Conservation (phyloP, 2,113 vertebrate genomes). For the Peucedramus taeniatus region DNA sequence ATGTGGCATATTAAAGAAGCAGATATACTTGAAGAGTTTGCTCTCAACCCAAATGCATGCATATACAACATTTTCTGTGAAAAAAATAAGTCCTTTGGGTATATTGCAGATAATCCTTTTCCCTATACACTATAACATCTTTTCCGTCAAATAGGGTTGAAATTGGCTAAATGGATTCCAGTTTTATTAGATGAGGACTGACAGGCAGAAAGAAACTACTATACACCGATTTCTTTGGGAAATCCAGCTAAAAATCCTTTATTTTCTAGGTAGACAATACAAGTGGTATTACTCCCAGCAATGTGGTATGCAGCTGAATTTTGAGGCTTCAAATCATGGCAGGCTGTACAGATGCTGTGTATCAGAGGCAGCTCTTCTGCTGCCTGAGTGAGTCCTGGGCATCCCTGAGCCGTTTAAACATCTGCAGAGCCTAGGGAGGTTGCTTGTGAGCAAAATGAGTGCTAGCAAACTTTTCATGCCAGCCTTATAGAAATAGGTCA, state of each 20-base stretch:
- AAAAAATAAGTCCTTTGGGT: slow-evolving; percentile 5
- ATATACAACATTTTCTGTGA: not conserved
- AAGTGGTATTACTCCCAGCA: not conserved
- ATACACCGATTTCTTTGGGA: not conserved
- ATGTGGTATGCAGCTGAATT: not conserved
- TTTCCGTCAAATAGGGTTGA: not conserved
- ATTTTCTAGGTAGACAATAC: not conserved
- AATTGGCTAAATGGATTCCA: slow-evolving; percentile 23
- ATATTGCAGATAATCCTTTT: not conserved
- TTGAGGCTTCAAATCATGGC: not conserved
- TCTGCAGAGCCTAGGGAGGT: not conserved
- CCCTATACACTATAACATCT: not conserved
- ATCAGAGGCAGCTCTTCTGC: not conserved
- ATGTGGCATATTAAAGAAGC: not conserved
- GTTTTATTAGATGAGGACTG: slow-evolving; percentile 8
- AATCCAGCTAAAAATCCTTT: slow-evolving; percentile 16
- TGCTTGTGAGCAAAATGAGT: not conserved
- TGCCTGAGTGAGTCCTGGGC: not conserved
- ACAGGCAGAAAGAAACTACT: slow-evolving; percentile 15
- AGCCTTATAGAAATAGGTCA: not conserved
- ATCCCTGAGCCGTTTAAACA: not conserved
- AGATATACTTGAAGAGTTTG: not conserved
- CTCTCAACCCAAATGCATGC: not conserved
- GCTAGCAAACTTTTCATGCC: not conserved
- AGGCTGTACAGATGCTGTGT: not conserved